Evolutionary conservation across 2,888 invertebrate species (phyloP), one percentile per base, ranked within the genome.

Genomic region (Hypomecis punctinalis): DNA sequence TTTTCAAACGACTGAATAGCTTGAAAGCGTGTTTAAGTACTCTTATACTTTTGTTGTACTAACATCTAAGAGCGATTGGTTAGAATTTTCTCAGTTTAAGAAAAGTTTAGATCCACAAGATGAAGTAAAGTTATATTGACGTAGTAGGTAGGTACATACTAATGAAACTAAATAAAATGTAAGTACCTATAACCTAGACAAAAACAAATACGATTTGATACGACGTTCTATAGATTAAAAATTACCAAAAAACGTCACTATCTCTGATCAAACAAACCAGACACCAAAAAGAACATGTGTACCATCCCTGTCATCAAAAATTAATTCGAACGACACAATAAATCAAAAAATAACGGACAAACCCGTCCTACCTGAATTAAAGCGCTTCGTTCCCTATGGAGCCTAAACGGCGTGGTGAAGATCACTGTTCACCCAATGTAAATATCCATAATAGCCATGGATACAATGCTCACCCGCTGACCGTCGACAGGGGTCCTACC

Each of bases 381-480:
- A 85, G 46, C 43, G 57, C 57, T 66, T 53, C 53, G 57, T 60
- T 58, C 33, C 53, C 81, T 77, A 53, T 53, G 57, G 51, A 61
- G 35, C 48, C 60, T 66, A 57, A 66, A 66, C 53, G 61, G 57
- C 39, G 11, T 52, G 51, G 82, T 76, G 84, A 88, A 37, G 56
- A 47, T 54, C 47, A 52, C 40, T 86, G 85, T 82, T 82, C 82
- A 80, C 86, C 86, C 85, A 91, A 90, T 87, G 91, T 90, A 92
- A 91, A 91, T 91, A 92, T 83, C 86, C 78, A 79, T 91, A 91
- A 91, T 90, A 88, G 80, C 85, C 88, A 83, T 88, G 81, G 83
- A 75, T 80, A 92, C 91, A 93, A 93, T 86, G 86, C 75, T 75
- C 83, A 82, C 92, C 93, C 83, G 87, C 85, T 78, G 91, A 69